Evolutionary conservation across 2,113 vertebrate genomes (phyloP), one percentile per base, ranked within the genome.

Genomic region (Acrocephalus arundinaceus): DNA sequence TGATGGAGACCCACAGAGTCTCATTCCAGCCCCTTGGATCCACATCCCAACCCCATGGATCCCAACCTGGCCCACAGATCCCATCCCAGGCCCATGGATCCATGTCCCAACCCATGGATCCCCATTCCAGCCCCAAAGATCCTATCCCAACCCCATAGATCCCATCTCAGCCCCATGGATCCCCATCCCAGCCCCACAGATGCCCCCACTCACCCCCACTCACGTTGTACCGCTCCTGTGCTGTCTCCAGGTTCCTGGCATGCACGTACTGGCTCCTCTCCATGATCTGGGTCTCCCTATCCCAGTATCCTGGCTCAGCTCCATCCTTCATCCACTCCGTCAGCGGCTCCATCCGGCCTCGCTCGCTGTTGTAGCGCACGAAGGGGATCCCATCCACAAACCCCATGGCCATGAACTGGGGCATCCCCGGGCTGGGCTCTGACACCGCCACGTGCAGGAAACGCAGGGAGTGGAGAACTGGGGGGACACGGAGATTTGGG

Each of bases 211-310:
- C 58, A 62, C 74, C 22, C 35, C 46, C 1, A 4, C 46, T 77
- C 74, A 25, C 13, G 74, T 51, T 77, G 74, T 62, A 77, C 11
- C 11, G 4, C 7, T 0, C 15, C 12, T 0, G 6, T 5, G 0
- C 3, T 1, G 0, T 59, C 33, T 37, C 3, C 46, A 77, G 27
- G 30, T 21, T 13, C 9, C 0, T 0, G 1, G 37, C 6, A 8
- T 1, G 2, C 6, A 6, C 2, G n/a, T 11, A 12, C 71, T 9
- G n/a, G 7, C 1, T 6, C 37, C 12, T 5, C 59, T 4, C 14
- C 4, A 0, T 1, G 6, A 9, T 20, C 37, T 16, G 16, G 4
- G 46, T 11, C 2, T 0, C 0, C 2, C 0, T 9, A 35, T 30
- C 57, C 73, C 57, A 76, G 48, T 39, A 48, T 61, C 23, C 57